Conservation (phyloP, 2,888 invertebrate species). For the Tetragonula carbonaria region DNA sequence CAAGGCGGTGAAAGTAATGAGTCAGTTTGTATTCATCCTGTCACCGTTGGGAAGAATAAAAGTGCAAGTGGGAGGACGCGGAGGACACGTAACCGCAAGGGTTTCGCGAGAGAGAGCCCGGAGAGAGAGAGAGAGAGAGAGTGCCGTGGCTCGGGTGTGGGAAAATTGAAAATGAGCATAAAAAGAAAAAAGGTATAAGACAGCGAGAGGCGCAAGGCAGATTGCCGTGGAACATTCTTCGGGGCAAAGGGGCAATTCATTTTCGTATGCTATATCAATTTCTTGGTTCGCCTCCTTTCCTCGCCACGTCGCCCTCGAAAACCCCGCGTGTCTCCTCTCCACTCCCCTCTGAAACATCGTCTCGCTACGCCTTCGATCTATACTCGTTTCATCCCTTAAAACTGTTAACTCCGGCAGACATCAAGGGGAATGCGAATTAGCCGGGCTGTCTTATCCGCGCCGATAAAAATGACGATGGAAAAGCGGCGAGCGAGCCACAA, state of each 20-base stretch:
- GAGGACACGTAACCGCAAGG: slow-evolving; percentile 73
- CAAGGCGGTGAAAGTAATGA: slow-evolving; percentile 50
- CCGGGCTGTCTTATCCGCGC: slow-evolving; percentile 76
- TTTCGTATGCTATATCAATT: slow-evolving; percentile 84
- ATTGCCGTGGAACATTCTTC: slow-evolving; percentile 83
- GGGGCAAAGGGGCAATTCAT: slow-evolving; percentile 83
- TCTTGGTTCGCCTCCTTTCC: slow-evolving; percentile 81
- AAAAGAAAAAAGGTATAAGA: slow-evolving; percentile 76
- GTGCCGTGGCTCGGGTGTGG: slow-evolving; percentile 58
- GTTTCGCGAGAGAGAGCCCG: slow-evolving; percentile 78
- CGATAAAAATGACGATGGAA: slow-evolving; percentile 76
- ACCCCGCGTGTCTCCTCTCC: slow-evolving; percentile 48
- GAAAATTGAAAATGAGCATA: slow-evolving; percentile 83
- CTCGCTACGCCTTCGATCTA: slow-evolving; percentile 74
- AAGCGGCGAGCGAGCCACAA: slow-evolving; percentile 44
- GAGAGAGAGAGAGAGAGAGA: background rate
- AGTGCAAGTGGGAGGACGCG: slow-evolving; percentile 40
- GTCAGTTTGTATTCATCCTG: slow-evolving; percentile 79
- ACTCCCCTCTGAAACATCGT: slow-evolving; percentile 44
- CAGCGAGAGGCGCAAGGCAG: slow-evolving; percentile 81
- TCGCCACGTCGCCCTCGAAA: slow-evolving; percentile 61
- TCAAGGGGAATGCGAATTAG: slow-evolving; percentile 83
- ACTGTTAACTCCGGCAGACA: slow-evolving; percentile 83
- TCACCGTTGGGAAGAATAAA: slow-evolving; percentile 71
- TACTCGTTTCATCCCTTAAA: slow-evolving; percentile 83